phyloP scores from a whole-genome alignment of 2,113 vertebrate species.

The Pseudopipra pipra region DNA sequence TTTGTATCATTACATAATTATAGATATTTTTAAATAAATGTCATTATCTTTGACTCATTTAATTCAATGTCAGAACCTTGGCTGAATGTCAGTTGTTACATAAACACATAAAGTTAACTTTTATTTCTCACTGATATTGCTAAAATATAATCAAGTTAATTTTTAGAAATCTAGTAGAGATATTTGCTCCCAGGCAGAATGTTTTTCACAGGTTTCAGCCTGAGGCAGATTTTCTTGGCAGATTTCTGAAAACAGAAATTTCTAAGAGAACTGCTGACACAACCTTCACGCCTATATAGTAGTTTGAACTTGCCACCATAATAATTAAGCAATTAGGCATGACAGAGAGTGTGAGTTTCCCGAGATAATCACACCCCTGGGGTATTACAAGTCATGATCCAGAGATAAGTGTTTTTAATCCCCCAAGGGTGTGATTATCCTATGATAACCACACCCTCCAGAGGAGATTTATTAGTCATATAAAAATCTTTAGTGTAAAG shows the following conservation, averaged over 20 bases:
- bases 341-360: conserved; percentile 72
- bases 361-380: conserved; percentile 77
- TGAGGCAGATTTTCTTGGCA: conserved; percentile 14
- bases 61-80: neutral
- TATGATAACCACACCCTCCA: conserved; percentile 74
- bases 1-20: neutral
- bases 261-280: conserved; percentile 68
- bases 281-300: conserved; percentile 33
- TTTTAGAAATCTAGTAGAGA: conserved; percentile 1
- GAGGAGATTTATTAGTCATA: conserved; percentile 67
- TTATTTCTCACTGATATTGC: neutral
- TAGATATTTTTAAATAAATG: neutral
- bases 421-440: conserved; percentile 75
- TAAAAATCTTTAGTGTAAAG: conserved; percentile 59
- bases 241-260: conserved; percentile 56
- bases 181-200: neutral
- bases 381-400: conserved; percentile 73
- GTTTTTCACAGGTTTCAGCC: neutral
- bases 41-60: neutral
- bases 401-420: conserved; percentile 78
- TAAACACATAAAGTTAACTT: neutral
- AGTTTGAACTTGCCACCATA: conserved; percentile 63
- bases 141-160: conserved; percentile 31
- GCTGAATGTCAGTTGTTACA: neutral
- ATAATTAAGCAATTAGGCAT: conserved; percentile 82